Percentiles rank a stretch among this genome's conserved stretches.
phyloP scores from a whole-genome alignment of 2,797 vertebrate genomes.

The Chloroceryle amazona region DNA sequence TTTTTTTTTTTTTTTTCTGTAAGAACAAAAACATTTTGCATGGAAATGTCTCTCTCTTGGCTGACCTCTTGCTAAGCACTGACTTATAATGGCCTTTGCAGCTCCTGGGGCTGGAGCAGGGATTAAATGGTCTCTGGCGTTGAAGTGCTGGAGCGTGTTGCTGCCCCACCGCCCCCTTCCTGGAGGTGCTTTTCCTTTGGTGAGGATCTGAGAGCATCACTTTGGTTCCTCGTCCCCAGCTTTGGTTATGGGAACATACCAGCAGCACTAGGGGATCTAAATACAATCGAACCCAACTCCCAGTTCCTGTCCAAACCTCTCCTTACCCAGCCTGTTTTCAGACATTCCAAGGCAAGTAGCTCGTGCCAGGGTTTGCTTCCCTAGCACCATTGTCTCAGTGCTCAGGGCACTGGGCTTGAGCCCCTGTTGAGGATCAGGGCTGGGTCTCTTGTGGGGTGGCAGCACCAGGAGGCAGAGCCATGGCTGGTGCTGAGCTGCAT shows the following conservation, averaged over 20 bases:
- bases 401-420: neutral
- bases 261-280: neutral
- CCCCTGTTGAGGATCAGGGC: neutral
- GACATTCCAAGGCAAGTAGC: neutral
- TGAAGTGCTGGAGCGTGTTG: neutral
- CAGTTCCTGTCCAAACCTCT: neutral
- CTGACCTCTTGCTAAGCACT: conserved; percentile 55
- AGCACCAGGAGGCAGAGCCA: neutral
- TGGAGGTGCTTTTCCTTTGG: neutral
- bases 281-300: neutral
- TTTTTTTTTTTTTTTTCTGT: neutral
- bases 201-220: neutral
- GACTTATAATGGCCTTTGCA: conserved; percentile 65
- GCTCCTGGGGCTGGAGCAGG: conserved; percentile 62
- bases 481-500: neutral
- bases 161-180: neutral
- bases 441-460: neutral
- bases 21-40: conserved; percentile 28
- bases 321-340: neutral
- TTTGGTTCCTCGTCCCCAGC: neutral
- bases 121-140: neutral
- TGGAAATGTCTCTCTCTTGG: conserved; percentile 62
- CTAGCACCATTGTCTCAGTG: neutral
- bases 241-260: neutral
- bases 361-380: fast-evolving